phyloP scores from a whole-genome alignment of 2,888 invertebrate species.

The Uropetala carovei region DNA sequence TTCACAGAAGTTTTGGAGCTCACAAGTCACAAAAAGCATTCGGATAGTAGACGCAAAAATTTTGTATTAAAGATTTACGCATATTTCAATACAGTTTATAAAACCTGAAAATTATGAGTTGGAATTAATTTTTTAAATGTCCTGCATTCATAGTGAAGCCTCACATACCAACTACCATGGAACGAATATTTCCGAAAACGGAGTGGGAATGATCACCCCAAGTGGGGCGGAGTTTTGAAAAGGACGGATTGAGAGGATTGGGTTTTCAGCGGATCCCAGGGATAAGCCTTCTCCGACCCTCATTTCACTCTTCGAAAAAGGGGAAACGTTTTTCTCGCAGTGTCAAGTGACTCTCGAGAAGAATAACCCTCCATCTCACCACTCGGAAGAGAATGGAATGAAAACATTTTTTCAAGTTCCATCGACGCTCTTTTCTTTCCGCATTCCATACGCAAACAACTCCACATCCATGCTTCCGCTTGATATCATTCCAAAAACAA shows the following conservation, averaged over 20 bases:
- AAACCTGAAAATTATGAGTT: too few species aligned
- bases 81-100: too few species aligned
- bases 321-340: slow-evolving; percentile 21
- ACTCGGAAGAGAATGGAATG: slow-evolving; percentile 39
- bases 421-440: slow-evolving; percentile 4
- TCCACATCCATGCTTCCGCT: not conserved
- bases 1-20: too few species aligned
- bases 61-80: too few species aligned
- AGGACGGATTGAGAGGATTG: not conserved
- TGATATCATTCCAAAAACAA: not conserved
- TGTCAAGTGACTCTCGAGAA: slow-evolving; percentile 48
- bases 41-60: too few species aligned
- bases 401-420: slow-evolving; percentile 47
- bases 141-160: too few species aligned
- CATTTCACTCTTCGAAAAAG: not conserved
- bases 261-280: not conserved
- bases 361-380: not conserved
- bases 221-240: too few species aligned
- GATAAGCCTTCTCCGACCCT: not conserved
- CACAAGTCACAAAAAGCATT: too few species aligned
- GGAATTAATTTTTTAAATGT: too few species aligned
- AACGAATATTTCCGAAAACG: not conserved
- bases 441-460: not conserved
- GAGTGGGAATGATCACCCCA: not conserved
- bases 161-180: not conserved